Evolutionary conservation across 2,113 vertebrate species (phyloP).

Genomic region (Deroptyus accipitrinus): DNA sequence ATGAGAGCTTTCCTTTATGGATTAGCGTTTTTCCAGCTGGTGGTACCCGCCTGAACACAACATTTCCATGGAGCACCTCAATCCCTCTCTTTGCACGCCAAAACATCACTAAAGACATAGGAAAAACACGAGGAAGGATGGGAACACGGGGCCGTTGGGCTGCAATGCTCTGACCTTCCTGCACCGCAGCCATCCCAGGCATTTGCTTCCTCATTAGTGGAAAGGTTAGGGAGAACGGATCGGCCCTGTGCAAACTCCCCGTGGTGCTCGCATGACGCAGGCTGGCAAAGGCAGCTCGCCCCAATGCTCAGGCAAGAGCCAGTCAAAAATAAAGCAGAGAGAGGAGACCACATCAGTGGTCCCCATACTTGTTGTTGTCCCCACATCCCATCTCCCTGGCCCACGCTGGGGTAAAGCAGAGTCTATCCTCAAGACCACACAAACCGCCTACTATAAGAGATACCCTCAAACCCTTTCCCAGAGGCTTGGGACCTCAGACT

Average conservation of each 20-base stretch:
- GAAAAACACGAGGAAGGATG: neutral
- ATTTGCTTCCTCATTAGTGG: constrained; percentile 24
- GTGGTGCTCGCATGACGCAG: neutral
- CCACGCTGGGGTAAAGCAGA: neutral
- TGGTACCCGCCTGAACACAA: neutral
- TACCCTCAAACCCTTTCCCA: neutral
- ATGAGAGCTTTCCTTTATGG: fast-evolving
- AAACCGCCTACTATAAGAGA: neutral
- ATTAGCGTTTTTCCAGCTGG: neutral
- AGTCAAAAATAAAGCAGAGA: neutral
- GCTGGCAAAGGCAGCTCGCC: neutral
- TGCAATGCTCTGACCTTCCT: neutral
- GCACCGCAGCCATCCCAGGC: neutral
- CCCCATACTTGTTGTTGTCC: neutral
- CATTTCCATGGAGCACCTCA: neutral
- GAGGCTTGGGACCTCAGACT: neutral
- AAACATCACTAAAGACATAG: neutral
- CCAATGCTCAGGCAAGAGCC: fast-evolving
- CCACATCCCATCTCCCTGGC: fast-evolving
- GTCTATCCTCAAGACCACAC: fast-evolving
- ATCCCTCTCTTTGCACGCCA: neutral
- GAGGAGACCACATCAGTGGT: neutral
- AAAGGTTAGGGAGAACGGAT: constrained; percentile 13
- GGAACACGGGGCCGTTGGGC: fast-evolving
- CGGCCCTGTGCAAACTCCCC: neutral